Evolutionary conservation across 2,888 invertebrate species (phyloP), one percentile per base, ranked within the genome.

Genomic region (Nymphalis polychloros): DNA sequence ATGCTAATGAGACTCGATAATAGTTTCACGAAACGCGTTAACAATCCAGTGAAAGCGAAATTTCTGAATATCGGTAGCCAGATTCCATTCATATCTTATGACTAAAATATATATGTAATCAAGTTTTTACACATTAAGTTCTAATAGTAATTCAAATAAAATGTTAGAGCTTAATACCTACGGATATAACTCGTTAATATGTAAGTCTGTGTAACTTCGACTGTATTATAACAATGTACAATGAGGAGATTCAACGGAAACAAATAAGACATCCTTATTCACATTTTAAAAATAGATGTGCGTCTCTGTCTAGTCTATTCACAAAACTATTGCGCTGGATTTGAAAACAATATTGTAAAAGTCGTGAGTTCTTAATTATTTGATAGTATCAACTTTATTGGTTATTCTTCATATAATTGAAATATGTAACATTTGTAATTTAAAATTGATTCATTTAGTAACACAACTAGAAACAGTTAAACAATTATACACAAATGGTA

Each of bases 41-140:
- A 75, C 76, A 75, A 76, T 76, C 74, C 71, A 79, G 83, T 80
- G 84, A 86, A 87, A 87, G 85, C 81, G 82, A 83, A 84, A 81
- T 78, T 75, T 76, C 76, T 72, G 64, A 57, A 61, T 67, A 68
- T 66, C 65, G 53, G 62, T 63, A 63, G 52, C 52, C 66, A 63
- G 71, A 68, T 71, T 68, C 55, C 63, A 63, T 68, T 60, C 70
- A 68, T 60, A 31, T 55, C 10, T 60, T 27, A 47, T 17, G n/a
- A 27, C 60, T 46, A 48, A 20, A 47, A 47, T 23, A 57, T 57
- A n/a, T 2, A 23, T 23, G 23, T 41, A 8, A 35, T n/a, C 35
- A 8, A 31, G 27, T 16, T 53, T 27, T 53, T 23, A 31, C 23
- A 5, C 10, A 20, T 52, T 5, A 20, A 8, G 3, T 17, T 53